A percentile compares a stretch with the other conserved stretches of the same genome.
Conservation (phyloP, 2,888 invertebrate genomes). For the Mythimna loreyi region DNA sequence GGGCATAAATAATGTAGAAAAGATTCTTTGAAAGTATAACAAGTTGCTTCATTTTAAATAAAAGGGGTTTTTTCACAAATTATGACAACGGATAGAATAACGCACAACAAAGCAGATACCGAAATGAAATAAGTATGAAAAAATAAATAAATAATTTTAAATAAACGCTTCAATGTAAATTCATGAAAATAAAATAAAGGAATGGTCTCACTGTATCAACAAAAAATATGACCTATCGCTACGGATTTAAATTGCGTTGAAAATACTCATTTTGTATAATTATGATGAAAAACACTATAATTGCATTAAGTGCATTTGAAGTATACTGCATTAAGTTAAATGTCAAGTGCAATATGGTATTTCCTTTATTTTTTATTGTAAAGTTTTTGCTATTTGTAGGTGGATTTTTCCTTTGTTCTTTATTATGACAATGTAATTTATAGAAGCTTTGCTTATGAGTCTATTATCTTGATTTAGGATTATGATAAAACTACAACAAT, state of each 20-base stretch:
- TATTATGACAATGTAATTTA: not conserved
- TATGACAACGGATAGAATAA: too few relatives aligned
- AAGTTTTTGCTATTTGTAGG: not conserved
- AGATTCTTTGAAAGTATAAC: not conserved
- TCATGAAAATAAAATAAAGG: slow-evolving; percentile 23
- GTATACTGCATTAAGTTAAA: slow-evolving; percentile 64
- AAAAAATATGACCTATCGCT: slow-evolving; percentile 22
- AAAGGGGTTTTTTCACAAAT: too few relatives aligned
- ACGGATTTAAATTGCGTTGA: slow-evolving; percentile 9
- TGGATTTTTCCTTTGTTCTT: not conserved
- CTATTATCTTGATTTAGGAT: too few relatives aligned
- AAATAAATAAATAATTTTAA: not conserved
- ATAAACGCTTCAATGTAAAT: not conserved
- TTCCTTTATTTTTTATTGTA: slow-evolving; percentile 27
- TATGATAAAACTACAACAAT: too few relatives aligned
- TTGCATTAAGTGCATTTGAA: slow-evolving; percentile 54
- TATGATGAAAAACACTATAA: slow-evolving; percentile 37
- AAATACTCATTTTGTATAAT: slow-evolving; percentile 27
- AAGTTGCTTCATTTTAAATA: not conserved
- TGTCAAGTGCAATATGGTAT: slow-evolving; percentile 73
- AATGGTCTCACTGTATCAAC: slow-evolving; percentile 17
- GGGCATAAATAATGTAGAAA: not conserved
- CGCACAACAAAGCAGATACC: too few relatives aligned
- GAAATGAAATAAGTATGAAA: too few relatives aligned
- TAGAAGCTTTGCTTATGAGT: not conserved